A percentile compares a stretch with the other conserved stretches of the same genome.
phyloP scores from a whole-genome alignment of 1,140 invertebrate species.

The Trachymyrmex septentrionalis region DNA sequence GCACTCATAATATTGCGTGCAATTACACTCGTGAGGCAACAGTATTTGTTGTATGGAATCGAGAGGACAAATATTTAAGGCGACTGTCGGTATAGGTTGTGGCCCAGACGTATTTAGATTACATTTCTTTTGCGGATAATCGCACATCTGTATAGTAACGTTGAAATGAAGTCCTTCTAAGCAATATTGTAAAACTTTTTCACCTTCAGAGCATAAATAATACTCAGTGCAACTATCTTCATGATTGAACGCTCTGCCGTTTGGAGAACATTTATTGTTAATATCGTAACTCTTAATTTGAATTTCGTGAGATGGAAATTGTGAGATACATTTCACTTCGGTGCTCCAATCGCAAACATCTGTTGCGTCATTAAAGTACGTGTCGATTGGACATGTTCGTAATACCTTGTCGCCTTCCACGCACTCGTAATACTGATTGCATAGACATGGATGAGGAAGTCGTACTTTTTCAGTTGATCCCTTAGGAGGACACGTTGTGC shows the following conservation, averaged over 20 bases:
- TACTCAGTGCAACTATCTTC: constrained; percentile 85
- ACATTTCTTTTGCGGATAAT: constrained; percentile 72
- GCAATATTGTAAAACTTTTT: constrained; percentile 85
- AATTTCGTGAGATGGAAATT: not conserved
- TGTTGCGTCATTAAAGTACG: not conserved
- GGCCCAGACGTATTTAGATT: not conserved
- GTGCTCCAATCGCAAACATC: not conserved
- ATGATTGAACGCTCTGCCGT: constrained; percentile 77
- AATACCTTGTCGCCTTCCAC: not conserved
- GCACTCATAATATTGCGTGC: constrained; percentile 88
- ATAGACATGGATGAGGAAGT: constrained; percentile 1
- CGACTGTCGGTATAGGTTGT: not conserved
- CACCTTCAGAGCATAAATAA: constrained; percentile 86
- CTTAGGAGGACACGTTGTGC: not conserved
- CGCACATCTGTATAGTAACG: constrained; percentile 82
- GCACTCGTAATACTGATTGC: constrained; percentile 9
- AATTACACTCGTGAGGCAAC: constrained; percentile 86
- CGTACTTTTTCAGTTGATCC: not conserved
- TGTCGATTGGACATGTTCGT: not conserved
- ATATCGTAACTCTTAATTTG: not conserved
- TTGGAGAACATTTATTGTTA: not conserved
- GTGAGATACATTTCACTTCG: not conserved
- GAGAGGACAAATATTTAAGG: not conserved
- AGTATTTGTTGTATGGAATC: constrained; percentile 41
- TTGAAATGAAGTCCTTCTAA: constrained; percentile 85